These are phyloP conservation scores for Formica aserva DNA, from an alignment of 2,888 invertebrate species.

Conservation along the genomic window DNA sequence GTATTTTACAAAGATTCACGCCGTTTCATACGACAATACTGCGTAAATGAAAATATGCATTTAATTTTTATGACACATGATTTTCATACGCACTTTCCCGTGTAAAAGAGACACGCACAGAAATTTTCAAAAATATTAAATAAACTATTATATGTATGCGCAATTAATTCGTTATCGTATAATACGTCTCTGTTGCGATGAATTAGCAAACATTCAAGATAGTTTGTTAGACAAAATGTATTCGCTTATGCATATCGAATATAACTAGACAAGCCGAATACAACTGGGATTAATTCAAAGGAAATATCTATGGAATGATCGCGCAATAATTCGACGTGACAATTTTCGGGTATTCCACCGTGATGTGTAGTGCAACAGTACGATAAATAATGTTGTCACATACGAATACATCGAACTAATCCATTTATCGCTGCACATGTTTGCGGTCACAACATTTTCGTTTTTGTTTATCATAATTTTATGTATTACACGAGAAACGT, in stretches of 20 bases:
- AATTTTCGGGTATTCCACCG: conserved; percentile 43
- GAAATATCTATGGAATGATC: conserved; percentile 50
- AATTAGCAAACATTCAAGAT: conserved; percentile 9
- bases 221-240: conserved; percentile 16
- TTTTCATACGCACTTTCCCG: no score
- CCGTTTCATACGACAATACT: background rate
- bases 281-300: conserved; percentile 50
- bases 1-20: conserved; percentile 35
- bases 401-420: background rate
- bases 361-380: conserved; percentile 15
- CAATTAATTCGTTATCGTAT: conserved; percentile 8
- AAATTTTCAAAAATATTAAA: no score
- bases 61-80: conserved; percentile 21
- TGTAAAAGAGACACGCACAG: no score
- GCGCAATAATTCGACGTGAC: conserved; percentile 37
- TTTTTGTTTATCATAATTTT: background rate
- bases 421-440: conserved; percentile 3
- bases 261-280: background rate
- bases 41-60: background rate
- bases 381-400: conserved; percentile 41
- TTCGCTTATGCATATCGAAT: conserved; percentile 9
- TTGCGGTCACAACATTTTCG: conserved; percentile 12
- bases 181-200: background rate
- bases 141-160: background rate
- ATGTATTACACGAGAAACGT: background rate